Conservation (phyloP, 2,113 vertebrate species). For the Pao palembangensis region DNA sequence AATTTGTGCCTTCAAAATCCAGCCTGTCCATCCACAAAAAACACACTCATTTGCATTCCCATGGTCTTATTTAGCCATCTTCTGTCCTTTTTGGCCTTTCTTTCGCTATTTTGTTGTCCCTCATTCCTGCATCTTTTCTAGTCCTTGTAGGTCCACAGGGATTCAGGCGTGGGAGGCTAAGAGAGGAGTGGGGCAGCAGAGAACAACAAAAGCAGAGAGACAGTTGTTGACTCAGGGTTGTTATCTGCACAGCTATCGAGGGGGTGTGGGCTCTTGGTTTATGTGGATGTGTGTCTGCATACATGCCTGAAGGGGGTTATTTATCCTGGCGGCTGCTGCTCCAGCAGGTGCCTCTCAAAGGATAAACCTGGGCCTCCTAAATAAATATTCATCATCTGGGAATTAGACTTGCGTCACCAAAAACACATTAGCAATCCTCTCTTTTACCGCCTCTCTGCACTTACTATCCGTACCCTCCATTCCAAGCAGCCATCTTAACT, state of each 20-base stretch:
- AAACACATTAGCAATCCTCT: conserved; percentile 4
- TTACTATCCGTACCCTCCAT: conserved; percentile 6
- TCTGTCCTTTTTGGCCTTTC: conserved; percentile 12
- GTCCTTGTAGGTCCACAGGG: conserved; percentile 44
- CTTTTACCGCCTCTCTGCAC: not conserved
- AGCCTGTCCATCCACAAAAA: conserved; percentile 49
- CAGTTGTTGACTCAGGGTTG: conserved; percentile 62
- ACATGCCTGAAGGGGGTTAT: conserved; percentile 46
- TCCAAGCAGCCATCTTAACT: conserved; percentile 2
- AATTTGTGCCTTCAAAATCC: conserved; percentile 53
- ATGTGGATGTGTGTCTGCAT: conserved; percentile 26
- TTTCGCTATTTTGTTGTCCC: conserved; percentile 44
- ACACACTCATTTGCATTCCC: conserved; percentile 62
- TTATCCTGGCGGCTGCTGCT: conserved; percentile 53
- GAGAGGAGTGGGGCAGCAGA: conserved; percentile 37
- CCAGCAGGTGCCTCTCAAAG: conserved; percentile 58
- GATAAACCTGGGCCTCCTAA: conserved; percentile 53
- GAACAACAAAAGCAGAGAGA: conserved; percentile 64
- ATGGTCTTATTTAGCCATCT: conserved; percentile 50
- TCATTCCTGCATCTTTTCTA: conserved; percentile 49
- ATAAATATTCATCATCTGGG: conserved; percentile 54
- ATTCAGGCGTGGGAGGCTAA: conserved; percentile 48
- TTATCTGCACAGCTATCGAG: conserved; percentile 56
- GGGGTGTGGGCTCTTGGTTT: conserved; percentile 14
- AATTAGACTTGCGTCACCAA: conserved; percentile 35